These are phyloP conservation scores for Macrobrachium rosenbergii DNA, from an alignment of 1,140 invertebrate genomes.

Conservation along the genomic window DNA sequence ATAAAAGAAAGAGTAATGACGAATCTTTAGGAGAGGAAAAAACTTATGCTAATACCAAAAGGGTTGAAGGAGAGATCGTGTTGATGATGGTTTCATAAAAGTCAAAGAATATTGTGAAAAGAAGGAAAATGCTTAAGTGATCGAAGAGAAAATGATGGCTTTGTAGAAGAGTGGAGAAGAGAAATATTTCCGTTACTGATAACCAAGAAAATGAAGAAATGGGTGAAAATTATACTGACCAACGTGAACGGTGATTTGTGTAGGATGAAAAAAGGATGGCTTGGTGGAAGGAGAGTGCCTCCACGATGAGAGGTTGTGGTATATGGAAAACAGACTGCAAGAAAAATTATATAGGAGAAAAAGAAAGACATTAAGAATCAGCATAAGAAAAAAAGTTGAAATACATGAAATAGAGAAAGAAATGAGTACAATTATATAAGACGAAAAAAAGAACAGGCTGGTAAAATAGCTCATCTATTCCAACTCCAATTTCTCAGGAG, in stretches of 20 bases:
- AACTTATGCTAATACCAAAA: background rate
- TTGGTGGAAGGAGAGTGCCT: background rate
- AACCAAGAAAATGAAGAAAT: too few species aligned
- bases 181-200: too few species aligned
- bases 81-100: background rate
- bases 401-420: too few species aligned
- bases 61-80: background rate
- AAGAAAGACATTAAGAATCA: background rate
- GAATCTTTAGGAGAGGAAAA: background rate
- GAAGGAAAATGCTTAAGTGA: background rate
- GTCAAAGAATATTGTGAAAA: background rate
- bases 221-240: too few species aligned
- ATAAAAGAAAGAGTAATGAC: background rate
- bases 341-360: background rate
- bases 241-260: too few species aligned
- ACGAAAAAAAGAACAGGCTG: too few species aligned
- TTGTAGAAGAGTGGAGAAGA: too few species aligned
- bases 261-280: background rate
- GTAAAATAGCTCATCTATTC: too few species aligned
- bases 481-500: too few species aligned
- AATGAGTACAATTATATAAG: too few species aligned
- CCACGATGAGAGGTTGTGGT: background rate
- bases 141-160: background rate
- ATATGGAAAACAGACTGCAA: background rate
- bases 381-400: too few species aligned